These are phyloP conservation scores for Drosophila hamatofila DNA, from an alignment of 2,888 invertebrate genomes.

Conservation along the genomic window DNA sequence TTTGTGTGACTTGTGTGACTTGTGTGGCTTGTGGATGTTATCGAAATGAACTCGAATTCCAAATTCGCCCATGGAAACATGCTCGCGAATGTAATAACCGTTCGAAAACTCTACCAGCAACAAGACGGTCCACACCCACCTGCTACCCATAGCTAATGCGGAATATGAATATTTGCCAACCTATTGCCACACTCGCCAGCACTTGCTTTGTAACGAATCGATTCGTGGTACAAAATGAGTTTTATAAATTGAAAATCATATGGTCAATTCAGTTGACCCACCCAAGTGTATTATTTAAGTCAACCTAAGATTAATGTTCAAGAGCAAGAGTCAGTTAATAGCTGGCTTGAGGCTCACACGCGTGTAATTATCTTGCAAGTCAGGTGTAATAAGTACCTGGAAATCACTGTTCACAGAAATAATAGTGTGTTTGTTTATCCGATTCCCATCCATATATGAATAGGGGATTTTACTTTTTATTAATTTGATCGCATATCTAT, in stretches of 20 bases:
- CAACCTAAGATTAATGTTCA: constrained; percentile 18
- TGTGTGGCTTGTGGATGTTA: too few species aligned
- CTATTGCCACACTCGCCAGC: constrained; percentile 1
- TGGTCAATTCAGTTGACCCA: constrained; percentile 2
- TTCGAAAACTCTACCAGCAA: constrained; percentile 16
- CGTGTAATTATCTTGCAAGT: background rate
- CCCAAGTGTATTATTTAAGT: background rate
- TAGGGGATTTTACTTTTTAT: constrained; percentile 13
- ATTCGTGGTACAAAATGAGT: constrained; percentile 47
- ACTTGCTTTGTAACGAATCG: constrained; percentile 46
- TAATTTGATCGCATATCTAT: background rate
- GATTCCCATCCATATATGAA: background rate
- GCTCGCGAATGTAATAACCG: constrained; percentile 11
- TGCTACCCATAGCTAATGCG: constrained; percentile 17
- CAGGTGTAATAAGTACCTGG: constrained; percentile 8
- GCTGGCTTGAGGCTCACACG: constrained; percentile 16
- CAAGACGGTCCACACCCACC: constrained; percentile 44
- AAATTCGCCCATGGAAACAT: background rate
- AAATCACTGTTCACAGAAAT: constrained; percentile 16
- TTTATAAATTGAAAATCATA: constrained; percentile 17
- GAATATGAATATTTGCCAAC: constrained; percentile 15
- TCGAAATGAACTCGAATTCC: background rate
- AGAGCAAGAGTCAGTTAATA: background rate
- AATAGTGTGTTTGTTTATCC: background rate
- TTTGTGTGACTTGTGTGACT: too few species aligned